Base-by-base conservation (phyloP, 2,888 invertebrate species). In the Dorcus hopei region DNA sequence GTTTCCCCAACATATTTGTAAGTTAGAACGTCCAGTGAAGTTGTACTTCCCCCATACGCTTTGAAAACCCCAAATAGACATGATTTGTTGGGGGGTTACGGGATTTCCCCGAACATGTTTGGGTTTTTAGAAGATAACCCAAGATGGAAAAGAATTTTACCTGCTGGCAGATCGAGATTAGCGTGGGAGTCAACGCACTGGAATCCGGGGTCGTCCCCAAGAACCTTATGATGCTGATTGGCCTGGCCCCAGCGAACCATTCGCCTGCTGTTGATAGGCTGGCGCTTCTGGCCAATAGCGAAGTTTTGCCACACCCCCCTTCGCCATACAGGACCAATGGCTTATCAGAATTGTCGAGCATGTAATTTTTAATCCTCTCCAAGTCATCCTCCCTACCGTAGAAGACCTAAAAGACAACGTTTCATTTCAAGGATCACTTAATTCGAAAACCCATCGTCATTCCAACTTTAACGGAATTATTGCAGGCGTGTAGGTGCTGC, bases 231-330 rank as follows among this genome's bases (percentile, higher is more conserved):
- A 97, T 86, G 75, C 93, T 90, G 16, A 96, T 87, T 0, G 97
- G 95, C 52, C 88, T 86, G 1, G 85, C 87, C 0, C 86, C 87
- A 16, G 83, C 80, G 61, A 90, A 89, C 91, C 91, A 93, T 49
- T 83, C 85, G 40, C 82, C 84, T 7, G 87, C 82, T 0, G 89
- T 90, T 0, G 75, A 77, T 77, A 91, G 83, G 23, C 92, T 90
- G 0, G 96, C 95, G 61, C 93, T 91, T 79, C 96, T 96, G 0
- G 98, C 91, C 58, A 98, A 81, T 0, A 98, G 81, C 14, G 97
- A 97, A 0, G 98, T 98, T 79, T 99, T 99, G 0, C 98, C 98
- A 74, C 97, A 97, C 43, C 98, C 98, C 72, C 97, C 94, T 79
- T 95, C 95, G 39, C 98, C 98, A 75, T 94, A 94, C 56, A 97